These are phyloP conservation scores for Tachina fera DNA, from an alignment of 2,888 invertebrate species.

Conservation along the genomic window DNA sequence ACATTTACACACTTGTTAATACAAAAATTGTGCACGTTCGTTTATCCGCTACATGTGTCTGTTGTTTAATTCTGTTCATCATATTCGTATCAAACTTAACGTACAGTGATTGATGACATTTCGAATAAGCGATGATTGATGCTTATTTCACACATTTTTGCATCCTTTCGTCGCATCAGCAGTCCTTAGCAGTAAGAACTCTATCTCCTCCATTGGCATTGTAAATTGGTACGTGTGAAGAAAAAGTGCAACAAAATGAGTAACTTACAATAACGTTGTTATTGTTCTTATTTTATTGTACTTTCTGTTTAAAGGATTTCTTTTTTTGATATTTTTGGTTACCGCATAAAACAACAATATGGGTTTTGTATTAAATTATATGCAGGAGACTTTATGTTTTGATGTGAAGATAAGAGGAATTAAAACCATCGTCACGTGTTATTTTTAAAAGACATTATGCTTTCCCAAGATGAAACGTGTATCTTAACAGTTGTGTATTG, in stretches of 20 bases:
- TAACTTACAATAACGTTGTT: not conserved
- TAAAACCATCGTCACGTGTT: conserved; percentile 39
- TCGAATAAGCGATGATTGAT: conserved; percentile 82
- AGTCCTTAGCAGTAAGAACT: conserved; percentile 34
- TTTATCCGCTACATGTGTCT: conserved; percentile 50
- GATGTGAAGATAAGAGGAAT: not conserved
- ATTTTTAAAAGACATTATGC: conserved; percentile 43
- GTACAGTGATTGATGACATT: conserved; percentile 80
- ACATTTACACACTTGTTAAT: conserved; percentile 31
- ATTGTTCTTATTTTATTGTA: not conserved
- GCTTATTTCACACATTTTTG: conserved; percentile 79
- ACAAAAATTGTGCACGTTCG: conserved; percentile 41
- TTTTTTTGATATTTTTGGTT: not conserved
- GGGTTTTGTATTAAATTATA: not conserved
- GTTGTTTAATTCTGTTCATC: conserved; percentile 70
- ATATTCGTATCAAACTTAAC: conserved; percentile 73
- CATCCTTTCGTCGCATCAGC: conserved; percentile 53
- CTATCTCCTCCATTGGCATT: conserved; percentile 68
- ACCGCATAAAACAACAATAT: not conserved
- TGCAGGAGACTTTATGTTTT: not conserved
- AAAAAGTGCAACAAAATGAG: conserved; percentile 18
- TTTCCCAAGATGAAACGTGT: conserved; percentile 50
- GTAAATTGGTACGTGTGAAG: conserved; percentile 23
- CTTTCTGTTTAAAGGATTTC: conserved; percentile 5
- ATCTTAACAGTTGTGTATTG: conserved; percentile 19